Conservation (phyloP, 2,113 vertebrate species). For the Chaetodon auriga region DNA sequence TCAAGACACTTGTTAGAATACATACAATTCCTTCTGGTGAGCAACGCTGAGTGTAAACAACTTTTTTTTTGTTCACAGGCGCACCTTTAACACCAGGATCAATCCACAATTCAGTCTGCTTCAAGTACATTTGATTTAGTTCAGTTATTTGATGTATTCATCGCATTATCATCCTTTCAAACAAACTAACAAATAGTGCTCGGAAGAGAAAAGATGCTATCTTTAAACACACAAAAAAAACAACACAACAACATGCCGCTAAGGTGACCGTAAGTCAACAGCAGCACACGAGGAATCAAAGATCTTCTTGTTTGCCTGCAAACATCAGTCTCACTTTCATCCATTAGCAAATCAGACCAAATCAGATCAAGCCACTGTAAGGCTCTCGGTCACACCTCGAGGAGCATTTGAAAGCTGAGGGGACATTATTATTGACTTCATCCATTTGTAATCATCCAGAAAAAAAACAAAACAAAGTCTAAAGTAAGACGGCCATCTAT, state of each 20-base stretch:
- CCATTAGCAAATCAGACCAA: conserved; percentile 66
- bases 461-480: conserved; percentile 35
- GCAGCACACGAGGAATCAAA: conserved; percentile 44
- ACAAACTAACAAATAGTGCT: background rate
- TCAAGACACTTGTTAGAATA: background rate
- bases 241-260: conserved; percentile 28
- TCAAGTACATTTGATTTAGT: background rate
- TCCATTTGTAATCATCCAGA: conserved; percentile 58
- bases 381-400: conserved; percentile 61
- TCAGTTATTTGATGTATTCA: background rate
- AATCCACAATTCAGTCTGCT: conserved; percentile 21
- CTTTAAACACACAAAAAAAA: conserved; percentile 23
- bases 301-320: conserved; percentile 48
- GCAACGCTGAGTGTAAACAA: background rate
- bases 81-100: background rate
- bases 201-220: background rate
- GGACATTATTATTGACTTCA: conserved; percentile 52
- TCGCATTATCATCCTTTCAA: conserved; percentile 16
- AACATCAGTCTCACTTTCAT: conserved; percentile 59
- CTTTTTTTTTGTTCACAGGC: background rate
- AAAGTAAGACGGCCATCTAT: conserved; percentile 42
- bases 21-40: background rate
- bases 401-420: conserved; percentile 59
- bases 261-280: conserved; percentile 34
- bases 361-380: conserved; percentile 64